phyloP scores from a whole-genome alignment of 2,888 invertebrate species.

The Sinohyriopsis cumingii region DNA sequence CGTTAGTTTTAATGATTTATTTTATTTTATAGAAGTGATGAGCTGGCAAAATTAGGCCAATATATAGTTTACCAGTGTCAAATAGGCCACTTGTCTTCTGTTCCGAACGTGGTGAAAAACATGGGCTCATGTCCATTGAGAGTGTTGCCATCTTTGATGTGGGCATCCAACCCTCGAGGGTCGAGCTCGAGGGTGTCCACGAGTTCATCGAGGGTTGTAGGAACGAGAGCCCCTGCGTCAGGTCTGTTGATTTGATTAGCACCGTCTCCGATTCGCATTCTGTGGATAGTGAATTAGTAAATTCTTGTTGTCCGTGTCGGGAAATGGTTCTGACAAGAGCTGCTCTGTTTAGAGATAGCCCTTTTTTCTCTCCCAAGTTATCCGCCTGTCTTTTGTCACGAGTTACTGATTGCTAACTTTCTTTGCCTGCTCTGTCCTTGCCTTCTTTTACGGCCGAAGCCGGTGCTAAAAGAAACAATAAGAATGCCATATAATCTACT shows the following conservation, averaged over 20 bases:
- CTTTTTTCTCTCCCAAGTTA: constrained; percentile 5
- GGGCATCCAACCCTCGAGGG: constrained; percentile 22
- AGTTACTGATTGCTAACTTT: constrained; percentile 19
- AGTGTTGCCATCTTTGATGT: constrained; percentile 23
- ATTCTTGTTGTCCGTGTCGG: constrained; percentile 27
- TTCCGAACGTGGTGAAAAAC: constrained; percentile 58
- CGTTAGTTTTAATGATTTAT: no score
- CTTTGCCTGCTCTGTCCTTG: constrained; percentile 24
- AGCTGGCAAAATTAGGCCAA: constrained; percentile 8
- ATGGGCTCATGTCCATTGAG: constrained; percentile 42
- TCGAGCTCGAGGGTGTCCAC: constrained; percentile 59
- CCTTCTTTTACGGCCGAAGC: constrained; percentile 15
- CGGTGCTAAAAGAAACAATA: constrained; percentile 15
- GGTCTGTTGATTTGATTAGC: constrained; percentile 8
- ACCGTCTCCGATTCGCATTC: constrained; percentile 4
- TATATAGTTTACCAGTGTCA: constrained; percentile 54
- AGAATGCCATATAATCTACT: neutral
- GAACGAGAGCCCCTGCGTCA: constrained; percentile 47
- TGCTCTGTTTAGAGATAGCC: neutral
- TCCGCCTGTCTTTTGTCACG: constrained; percentile 15
- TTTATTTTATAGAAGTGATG: constrained; percentile 6
- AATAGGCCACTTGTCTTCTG: constrained; percentile 67
- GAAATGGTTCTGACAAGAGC: neutral
- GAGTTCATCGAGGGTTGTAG: constrained; percentile 59
- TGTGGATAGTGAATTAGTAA: constrained; percentile 21